Conservation (phyloP, 2,888 invertebrate genomes). For the Bembecia ichneumoniformis region DNA sequence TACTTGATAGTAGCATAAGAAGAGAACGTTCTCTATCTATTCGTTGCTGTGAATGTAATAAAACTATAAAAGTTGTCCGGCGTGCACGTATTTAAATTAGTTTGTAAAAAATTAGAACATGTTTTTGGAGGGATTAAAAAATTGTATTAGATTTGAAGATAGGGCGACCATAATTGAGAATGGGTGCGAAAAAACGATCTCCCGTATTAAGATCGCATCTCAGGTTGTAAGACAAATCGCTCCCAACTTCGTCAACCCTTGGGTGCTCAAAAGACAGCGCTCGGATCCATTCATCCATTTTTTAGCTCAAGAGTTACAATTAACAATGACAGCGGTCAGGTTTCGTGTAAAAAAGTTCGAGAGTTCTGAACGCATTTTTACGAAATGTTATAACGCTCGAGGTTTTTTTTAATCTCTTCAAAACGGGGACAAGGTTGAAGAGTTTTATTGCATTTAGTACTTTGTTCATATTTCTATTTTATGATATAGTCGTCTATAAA, state of each 20-base stretch:
- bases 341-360: constrained; percentile 44
- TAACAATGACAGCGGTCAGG: constrained; percentile 66
- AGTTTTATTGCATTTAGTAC: constrained; percentile 57
- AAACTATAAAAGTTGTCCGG: constrained; percentile 42
- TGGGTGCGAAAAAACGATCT: constrained; percentile 54
- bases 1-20: constrained; percentile 25
- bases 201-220: constrained; percentile 52
- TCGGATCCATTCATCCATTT: constrained; percentile 54
- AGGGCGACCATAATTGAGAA: constrained; percentile 39
- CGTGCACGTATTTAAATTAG: constrained; percentile 13
- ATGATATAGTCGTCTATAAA: constrained; percentile 48
- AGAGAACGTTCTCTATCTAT: constrained; percentile 20
- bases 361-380: constrained; percentile 30
- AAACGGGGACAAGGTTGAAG: constrained; percentile 28
- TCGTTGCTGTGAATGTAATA: constrained; percentile 38
- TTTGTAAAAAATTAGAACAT: constrained; percentile 1
- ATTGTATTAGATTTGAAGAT: constrained; percentile 17
- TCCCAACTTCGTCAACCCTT: constrained; percentile 56
- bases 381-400: constrained; percentile 27
- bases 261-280: constrained; percentile 44
- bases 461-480: constrained; percentile 65
- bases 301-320: constrained; percentile 51
- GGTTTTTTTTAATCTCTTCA: constrained; percentile 29
- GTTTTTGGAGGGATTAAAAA: constrained; percentile 11
- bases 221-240: constrained; percentile 63